Conservation (phyloP, 1,140 invertebrate genomes). For the Drosophila watanabei region DNA sequence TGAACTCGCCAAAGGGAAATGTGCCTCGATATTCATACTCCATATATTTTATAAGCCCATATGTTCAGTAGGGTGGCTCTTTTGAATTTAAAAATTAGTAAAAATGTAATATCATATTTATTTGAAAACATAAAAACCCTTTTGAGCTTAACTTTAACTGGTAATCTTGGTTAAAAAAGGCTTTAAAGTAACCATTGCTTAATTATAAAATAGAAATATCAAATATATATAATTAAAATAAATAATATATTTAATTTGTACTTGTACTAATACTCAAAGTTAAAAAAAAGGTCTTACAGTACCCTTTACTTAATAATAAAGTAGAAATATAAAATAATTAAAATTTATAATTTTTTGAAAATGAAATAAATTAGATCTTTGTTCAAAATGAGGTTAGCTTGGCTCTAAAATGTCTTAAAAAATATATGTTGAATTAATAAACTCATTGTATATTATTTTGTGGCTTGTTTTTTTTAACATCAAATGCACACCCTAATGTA, state of each 20-base stretch:
- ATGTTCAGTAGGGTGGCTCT: slow-evolving; percentile 15
- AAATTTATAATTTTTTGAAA: background rate
- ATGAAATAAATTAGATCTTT: background rate
- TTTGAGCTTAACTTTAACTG: background rate
- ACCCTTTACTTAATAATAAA: background rate
- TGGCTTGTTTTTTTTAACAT: background rate
- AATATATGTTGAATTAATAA: background rate
- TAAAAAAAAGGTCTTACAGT: background rate
- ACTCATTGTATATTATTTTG: background rate
- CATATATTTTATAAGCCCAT: slow-evolving; percentile 11
- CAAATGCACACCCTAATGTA: slow-evolving; percentile 13
- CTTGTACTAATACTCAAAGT: no score
- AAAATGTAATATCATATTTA: background rate
- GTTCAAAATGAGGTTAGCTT: no score
- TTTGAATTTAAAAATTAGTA: background rate
- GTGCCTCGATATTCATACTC: slow-evolving; percentile 42
- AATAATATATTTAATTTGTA: no score
- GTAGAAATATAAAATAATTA: background rate
- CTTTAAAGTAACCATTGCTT: background rate
- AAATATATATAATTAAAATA: no score
- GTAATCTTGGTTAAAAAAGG: background rate
- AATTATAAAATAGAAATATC: background rate
- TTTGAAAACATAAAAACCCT: background rate
- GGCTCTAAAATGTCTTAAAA: background rate
- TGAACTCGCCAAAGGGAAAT: slow-evolving; percentile 45